Percentiles rank a stretch among this genome's conserved stretches.
Evolutionary conservation across 2,888 invertebrate species (phyloP).

Genomic region (Sisyra nigra): DNA sequence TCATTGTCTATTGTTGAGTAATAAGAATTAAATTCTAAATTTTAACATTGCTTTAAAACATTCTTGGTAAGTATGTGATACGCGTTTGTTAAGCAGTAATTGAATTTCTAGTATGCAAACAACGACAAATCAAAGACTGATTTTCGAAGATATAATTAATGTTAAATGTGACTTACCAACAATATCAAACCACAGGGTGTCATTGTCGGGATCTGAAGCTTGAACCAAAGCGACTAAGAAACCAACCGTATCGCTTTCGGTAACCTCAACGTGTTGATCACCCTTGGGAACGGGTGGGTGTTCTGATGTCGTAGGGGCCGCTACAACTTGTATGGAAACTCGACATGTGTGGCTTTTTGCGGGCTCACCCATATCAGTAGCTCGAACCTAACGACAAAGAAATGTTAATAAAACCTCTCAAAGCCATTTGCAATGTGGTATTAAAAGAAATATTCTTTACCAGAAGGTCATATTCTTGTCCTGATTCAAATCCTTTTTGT

Average conservation of each 20-base stretch:
- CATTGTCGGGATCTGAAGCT: constrained; percentile 72
- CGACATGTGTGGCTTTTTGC: constrained; percentile 58
- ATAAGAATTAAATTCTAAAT: too few relatives aligned
- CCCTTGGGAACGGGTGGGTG: constrained; percentile 43
- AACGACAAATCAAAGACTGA: constrained; percentile 1
- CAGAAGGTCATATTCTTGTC: constrained; percentile 47
- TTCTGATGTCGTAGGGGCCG: constrained; percentile 38
- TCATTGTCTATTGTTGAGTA: too few relatives aligned
- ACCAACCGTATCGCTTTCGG: constrained; percentile 76
- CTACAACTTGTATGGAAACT: constrained; percentile 50
- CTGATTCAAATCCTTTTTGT: constrained; percentile 49
- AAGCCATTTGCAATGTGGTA: neutral
- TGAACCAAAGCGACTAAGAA: constrained; percentile 73
- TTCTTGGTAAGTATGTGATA: too few relatives aligned
- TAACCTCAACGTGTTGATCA: constrained; percentile 54
- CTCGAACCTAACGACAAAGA: constrained; percentile 42
- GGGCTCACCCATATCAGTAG: constrained; percentile 64
- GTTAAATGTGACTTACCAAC: constrained; percentile 41
- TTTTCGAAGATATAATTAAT: neutral
- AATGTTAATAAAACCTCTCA: neutral
- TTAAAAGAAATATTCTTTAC: constrained; percentile 23
- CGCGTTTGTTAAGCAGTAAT: neutral
- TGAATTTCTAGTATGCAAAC: neutral
- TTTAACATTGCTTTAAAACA: too few relatives aligned
- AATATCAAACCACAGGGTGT: constrained; percentile 83